These are phyloP conservation scores for Cantharis nigra DNA, from an alignment of 2,888 invertebrate genomes.

Conservation along the genomic window DNA sequence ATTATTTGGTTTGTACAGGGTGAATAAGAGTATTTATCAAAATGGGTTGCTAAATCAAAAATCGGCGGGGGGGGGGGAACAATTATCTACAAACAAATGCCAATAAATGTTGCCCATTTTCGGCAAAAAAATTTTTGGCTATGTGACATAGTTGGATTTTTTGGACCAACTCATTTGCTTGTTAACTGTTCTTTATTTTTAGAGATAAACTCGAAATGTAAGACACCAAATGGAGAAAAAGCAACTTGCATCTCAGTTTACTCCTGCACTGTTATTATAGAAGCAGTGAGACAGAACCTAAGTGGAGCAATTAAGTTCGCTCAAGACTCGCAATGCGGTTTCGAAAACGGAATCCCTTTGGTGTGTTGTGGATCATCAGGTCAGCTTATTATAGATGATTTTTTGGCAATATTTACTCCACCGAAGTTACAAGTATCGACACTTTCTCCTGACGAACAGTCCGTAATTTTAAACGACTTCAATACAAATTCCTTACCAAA, in stretches of 20 bases:
- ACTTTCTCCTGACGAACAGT: background rate
- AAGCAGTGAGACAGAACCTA: background rate
- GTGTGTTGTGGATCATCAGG: conserved; percentile 47
- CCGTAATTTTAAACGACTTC: background rate
- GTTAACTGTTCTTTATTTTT: background rate
- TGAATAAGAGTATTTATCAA: no score
- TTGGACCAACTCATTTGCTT: no score
- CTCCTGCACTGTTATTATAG: background rate
- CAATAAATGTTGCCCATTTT: no score
- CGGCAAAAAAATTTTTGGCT: no score
- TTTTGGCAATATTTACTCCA: background rate
- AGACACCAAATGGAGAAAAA: conserved; percentile 3
- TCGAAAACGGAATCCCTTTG: background rate
- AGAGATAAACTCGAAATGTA: background rate
- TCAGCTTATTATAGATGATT: background rate
- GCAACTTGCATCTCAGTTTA: background rate
- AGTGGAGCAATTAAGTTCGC: background rate
- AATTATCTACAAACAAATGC: no score
- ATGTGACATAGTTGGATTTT: no score
- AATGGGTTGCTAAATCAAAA: no score
- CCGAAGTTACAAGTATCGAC: background rate
- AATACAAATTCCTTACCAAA: background rate
- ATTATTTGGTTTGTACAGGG: no score
- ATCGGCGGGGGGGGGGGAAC: no score
- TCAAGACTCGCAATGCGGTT: background rate